Conservation (phyloP, 2,113 vertebrate species). For the Limanda limanda region DNA sequence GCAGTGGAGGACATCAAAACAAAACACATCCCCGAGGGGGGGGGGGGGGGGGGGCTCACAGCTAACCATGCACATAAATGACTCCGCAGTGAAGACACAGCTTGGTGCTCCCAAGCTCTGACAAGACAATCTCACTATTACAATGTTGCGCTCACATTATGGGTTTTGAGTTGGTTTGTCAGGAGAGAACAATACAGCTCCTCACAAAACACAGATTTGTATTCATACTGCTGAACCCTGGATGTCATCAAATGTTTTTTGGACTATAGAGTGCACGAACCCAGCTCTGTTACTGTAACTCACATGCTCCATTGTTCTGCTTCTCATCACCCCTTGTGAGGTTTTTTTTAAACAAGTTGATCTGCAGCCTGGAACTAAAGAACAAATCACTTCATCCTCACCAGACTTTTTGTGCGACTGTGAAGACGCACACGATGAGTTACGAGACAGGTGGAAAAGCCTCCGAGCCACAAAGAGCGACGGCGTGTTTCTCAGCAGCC, state of each 20-base stretch:
- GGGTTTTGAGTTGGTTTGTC: constrained; percentile 1
- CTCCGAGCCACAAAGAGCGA: constrained; percentile 47
- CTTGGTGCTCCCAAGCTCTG: constrained; percentile 36
- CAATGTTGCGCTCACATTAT: constrained; percentile 7
- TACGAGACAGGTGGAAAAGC: constrained; percentile 48
- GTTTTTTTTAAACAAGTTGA: constrained; percentile 15
- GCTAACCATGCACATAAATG: constrained; percentile 61
- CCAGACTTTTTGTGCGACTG: constrained; percentile 17
- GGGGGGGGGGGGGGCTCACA: constrained; percentile 55
- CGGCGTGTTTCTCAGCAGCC: constrained; percentile 25
- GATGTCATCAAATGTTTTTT: neutral
- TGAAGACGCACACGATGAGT: constrained; percentile 37
- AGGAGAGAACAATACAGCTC: neutral
- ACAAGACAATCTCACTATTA: constrained; percentile 39
- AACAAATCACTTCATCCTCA: constrained; percentile 38
- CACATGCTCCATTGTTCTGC: constrained; percentile 10
- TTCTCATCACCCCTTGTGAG: constrained; percentile 7
- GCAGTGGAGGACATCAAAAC: constrained; percentile 73
- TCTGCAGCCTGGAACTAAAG: constrained; percentile 24
- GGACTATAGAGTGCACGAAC: neutral
- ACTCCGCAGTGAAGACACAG: constrained; percentile 49
- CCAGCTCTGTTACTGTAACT: constrained; percentile 4
- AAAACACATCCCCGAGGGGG: constrained; percentile 67
- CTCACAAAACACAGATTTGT: neutral
- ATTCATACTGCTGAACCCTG: neutral